Evolutionary conservation across 2,113 vertebrate genomes (phyloP), one percentile per base, ranked within the genome.

Genomic region (Orthochromis malagaraziensis): DNA sequence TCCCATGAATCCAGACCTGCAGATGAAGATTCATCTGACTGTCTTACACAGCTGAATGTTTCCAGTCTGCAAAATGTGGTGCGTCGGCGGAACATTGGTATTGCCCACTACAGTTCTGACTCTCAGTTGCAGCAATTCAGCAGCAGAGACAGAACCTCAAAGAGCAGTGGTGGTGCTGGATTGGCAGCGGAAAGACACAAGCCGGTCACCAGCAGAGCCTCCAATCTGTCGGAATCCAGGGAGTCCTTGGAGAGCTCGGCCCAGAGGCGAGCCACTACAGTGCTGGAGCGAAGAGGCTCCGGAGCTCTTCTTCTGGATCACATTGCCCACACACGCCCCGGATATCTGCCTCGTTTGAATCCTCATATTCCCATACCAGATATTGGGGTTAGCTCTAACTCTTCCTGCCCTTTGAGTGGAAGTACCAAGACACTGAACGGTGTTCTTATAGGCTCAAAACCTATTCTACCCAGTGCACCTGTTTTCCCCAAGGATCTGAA

Each of bases 331-430:
- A 93, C 94, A 17, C 96, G 97, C 35, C 97, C 97, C 5, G 96
- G 97, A 13, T 97, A 97, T 82, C 97, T 99, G 63, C 98, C 98
- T 1, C 97, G 98, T 5, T 94, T 99, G 51, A 98, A 93, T 73
- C 94, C 96, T 24, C 95, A 96, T 9, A 91, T 96, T n/a, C 95
- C 97, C 9, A 90, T 96, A 58, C 94, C 97, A 9, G 97, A 97
- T 82, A 91, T 94, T 77, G 94, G 95, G 21, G 94, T 93, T 68
- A 95, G 92, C 88, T 91, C 88, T 12, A 63, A 54, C 1, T 7
- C 81, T 9, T 24, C 87, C 95, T 94, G 84, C 83, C 92, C 21
- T 8, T 90, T 95, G 3, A 86, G 89, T 79, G 92, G 83, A 60
- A 92, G 79, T 26, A 91, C 54, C 47, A 96, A 95, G 86, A 82